phyloP scores from a whole-genome alignment of 2,113 vertebrate species.

The Corythornis vintsioides region DNA sequence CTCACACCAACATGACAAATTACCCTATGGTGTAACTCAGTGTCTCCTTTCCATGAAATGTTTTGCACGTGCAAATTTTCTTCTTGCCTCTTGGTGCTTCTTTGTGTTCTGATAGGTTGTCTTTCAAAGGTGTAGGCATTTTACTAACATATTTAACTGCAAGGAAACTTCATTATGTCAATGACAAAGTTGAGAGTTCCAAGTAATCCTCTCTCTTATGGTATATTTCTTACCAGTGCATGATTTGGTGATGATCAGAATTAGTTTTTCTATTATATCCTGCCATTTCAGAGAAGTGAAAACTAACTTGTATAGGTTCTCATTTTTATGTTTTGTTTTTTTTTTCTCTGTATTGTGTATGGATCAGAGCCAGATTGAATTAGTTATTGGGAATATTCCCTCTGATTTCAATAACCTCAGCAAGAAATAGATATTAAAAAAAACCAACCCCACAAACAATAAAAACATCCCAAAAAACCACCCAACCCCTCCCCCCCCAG shows the following conservation, averaged over 20 bases:
- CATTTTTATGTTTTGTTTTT: slow-evolving; percentile 51
- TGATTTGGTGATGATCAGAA: slow-evolving; percentile 58
- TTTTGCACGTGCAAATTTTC: slow-evolving; percentile 51
- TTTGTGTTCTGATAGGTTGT: slow-evolving; percentile 21
- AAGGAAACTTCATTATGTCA: slow-evolving; percentile 42
- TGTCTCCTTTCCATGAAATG: background rate
- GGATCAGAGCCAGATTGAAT: slow-evolving; percentile 42
- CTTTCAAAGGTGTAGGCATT: slow-evolving; percentile 31
- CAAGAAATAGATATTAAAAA: background rate
- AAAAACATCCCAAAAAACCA: background rate
- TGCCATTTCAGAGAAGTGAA: background rate
- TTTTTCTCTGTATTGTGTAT: background rate
- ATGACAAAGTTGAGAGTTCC: slow-evolving; percentile 23
- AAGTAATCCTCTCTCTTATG: slow-evolving; percentile 46
- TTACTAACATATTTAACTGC: slow-evolving; percentile 7
- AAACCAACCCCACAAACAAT: accelerated
- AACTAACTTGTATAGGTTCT: background rate
- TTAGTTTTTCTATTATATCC: slow-evolving; percentile 9
- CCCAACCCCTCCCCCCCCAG: background rate
- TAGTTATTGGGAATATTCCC: background rate
- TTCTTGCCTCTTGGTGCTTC: background rate
- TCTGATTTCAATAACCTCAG: background rate
- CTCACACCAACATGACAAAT: background rate
- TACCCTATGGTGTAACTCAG: background rate
- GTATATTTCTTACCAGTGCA: slow-evolving; percentile 24